Conservation (phyloP, 2,888 invertebrate genomes). For the Meiosimyza decipiens region DNA sequence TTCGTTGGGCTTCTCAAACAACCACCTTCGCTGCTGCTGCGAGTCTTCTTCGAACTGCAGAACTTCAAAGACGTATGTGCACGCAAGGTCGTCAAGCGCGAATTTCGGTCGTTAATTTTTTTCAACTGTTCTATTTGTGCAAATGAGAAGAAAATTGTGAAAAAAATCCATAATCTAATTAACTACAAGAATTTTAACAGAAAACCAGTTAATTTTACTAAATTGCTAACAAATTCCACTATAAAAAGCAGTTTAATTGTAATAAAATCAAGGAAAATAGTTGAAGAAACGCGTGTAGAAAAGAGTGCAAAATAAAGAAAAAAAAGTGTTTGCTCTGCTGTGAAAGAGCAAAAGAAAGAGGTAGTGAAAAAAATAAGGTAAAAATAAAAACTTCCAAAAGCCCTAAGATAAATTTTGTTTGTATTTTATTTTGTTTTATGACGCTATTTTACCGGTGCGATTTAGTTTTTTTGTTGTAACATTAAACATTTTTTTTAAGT, state of each 20-base stretch:
- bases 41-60: constrained; percentile 21
- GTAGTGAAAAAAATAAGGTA: constrained; percentile 23
- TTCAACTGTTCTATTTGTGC: background rate
- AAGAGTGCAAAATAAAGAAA: constrained; percentile 33
- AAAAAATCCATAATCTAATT: constrained; percentile 17
- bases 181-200: background rate
- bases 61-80: constrained; percentile 1
- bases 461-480: constrained; percentile 1
- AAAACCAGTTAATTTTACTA: background rate
- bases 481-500: background rate
- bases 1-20: constrained; percentile 28
- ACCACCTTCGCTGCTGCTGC: constrained; percentile 26
- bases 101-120: background rate
- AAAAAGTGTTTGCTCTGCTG: constrained; percentile 14
- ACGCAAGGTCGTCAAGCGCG: background rate
- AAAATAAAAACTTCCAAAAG: background rate
- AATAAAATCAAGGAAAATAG: background rate
- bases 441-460: constrained; percentile 7
- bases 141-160: constrained; percentile 3
- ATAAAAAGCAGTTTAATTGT: constrained; percentile 12
- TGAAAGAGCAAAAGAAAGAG: constrained; percentile 13
- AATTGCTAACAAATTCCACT: constrained; percentile 28
- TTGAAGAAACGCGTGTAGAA: constrained; percentile 22
- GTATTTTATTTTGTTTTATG: background rate
- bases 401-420: background rate